A percentile compares a stretch with the other conserved stretches of the same genome.
phyloP scores from a whole-genome alignment of 2,113 vertebrate species.

The Stercorarius parasiticus region DNA sequence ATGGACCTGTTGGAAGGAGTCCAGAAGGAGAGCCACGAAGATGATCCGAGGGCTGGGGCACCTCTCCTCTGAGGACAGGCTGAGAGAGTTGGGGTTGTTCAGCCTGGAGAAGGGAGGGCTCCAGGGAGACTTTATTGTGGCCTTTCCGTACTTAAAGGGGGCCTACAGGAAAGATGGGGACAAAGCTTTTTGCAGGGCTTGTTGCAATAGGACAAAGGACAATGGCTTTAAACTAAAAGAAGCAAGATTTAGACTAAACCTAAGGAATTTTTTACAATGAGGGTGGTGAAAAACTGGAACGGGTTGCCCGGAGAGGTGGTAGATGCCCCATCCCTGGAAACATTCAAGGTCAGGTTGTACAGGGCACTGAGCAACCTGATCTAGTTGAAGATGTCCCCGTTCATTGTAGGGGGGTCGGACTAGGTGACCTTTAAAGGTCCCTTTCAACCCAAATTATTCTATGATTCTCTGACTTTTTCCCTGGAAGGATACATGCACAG shows the following conservation, averaged over 20 bases:
- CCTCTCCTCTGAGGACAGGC: background rate
- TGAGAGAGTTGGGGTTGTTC: background rate
- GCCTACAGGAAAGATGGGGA: background rate
- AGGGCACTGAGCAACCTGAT: background rate
- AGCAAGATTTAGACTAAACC: background rate
- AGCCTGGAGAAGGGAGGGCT: too few species aligned
- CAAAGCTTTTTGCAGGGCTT: background rate
- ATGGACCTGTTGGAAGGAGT: background rate
- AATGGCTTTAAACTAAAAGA: background rate
- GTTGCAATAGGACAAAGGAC: background rate
- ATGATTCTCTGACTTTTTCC: background rate
- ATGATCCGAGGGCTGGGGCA: background rate
- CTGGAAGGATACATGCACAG: background rate
- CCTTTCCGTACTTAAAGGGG: background rate
- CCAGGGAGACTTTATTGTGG: background rate
- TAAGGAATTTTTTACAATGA: background rate
- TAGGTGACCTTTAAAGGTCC: background rate
- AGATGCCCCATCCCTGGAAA: background rate
- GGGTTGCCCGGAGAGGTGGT: background rate
- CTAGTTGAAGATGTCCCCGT: background rate
- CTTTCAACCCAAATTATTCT: background rate
- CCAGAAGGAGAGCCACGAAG: background rate
- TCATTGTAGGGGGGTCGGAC: background rate
- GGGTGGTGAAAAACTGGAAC: background rate
- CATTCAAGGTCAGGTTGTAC: background rate